Percentiles rank a stretch among this genome's conserved stretches.
Evolutionary conservation across 2,113 vertebrate genomes (phyloP).

Genomic region (Gallinago jamesoni): DNA sequence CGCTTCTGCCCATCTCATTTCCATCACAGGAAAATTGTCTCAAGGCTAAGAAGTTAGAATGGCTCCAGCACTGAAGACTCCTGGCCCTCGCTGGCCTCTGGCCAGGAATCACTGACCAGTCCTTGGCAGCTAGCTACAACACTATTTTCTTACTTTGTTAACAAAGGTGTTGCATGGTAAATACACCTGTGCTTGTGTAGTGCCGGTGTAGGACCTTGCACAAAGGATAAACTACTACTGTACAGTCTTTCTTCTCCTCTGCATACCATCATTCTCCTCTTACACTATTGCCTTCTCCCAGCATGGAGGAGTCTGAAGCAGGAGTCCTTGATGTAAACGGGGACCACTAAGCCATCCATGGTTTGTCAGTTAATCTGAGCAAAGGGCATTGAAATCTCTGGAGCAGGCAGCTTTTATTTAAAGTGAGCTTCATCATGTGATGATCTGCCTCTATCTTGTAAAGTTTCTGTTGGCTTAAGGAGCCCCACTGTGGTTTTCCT

Average conservation of each 20-base stretch:
- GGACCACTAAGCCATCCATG: not conserved
- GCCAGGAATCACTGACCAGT: not conserved
- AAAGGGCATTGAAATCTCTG: not conserved
- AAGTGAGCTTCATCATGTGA: not conserved
- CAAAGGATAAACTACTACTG: not conserved
- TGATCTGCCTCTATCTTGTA: not conserved
- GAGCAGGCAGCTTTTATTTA: not conserved
- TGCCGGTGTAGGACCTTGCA: not conserved
- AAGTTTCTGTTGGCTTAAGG: not conserved
- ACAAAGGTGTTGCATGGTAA: not conserved
- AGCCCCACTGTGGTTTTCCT: not conserved
- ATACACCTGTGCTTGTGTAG: accelerated
- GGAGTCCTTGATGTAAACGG: not conserved
- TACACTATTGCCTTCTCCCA: not conserved
- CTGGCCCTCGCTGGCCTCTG: not conserved
- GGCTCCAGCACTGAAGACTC: not conserved
- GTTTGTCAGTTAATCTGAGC: not conserved
- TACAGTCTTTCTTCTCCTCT: not conserved
- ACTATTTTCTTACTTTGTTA: not conserved
- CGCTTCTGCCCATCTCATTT: not conserved
- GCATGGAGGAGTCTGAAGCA: not conserved
- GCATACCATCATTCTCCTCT: not conserved
- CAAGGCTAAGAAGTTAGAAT: not conserved
- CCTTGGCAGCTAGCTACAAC: not conserved
- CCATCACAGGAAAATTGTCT: not conserved